These are phyloP conservation scores for Zeuzera pyrina DNA, from an alignment of 2,888 invertebrate species.

Conservation along the genomic window DNA sequence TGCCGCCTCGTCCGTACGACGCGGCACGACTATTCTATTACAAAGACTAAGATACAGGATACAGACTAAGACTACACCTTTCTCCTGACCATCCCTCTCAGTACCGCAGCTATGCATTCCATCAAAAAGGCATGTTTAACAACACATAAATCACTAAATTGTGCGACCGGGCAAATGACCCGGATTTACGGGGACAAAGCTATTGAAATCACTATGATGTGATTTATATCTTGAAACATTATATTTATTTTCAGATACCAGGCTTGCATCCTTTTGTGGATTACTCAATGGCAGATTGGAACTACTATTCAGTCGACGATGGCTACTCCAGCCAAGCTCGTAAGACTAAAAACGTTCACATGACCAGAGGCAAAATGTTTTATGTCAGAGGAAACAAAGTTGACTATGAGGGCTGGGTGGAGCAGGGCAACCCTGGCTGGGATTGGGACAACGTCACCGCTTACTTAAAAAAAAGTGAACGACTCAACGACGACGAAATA, in stretches of 20 bases:
- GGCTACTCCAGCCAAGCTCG: slow-evolving; percentile 31
- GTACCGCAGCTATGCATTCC: no score
- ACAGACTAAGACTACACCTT: no score
- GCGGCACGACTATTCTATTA: no score
- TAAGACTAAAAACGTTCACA: slow-evolving; percentile 21
- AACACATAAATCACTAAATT: no score
- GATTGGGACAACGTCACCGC: slow-evolving; percentile 28
- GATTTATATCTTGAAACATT: no score
- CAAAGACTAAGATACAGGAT: no score
- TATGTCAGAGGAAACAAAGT: slow-evolving; percentile 76
- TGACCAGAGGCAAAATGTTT: slow-evolving; percentile 76
- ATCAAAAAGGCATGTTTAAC: no score
- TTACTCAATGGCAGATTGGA: slow-evolving; percentile 31
- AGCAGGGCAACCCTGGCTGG: slow-evolving; percentile 68
- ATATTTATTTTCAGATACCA: slow-evolving; percentile 42
- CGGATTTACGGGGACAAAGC: no score
- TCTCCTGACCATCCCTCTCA: no score
- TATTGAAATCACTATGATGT: no score
- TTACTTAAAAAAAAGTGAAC: slow-evolving; percentile 41
- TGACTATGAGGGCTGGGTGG: slow-evolving; percentile 82
- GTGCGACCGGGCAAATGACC: no score
- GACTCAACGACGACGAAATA: slow-evolving; percentile 17
- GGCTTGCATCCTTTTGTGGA: slow-evolving; percentile 28
- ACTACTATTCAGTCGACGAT: slow-evolving; percentile 30
- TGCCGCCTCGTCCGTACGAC: no score